These are phyloP conservation scores for Gallinago jamesoni DNA, from an alignment of 2,113 vertebrate genomes.

Conservation along the genomic window DNA sequence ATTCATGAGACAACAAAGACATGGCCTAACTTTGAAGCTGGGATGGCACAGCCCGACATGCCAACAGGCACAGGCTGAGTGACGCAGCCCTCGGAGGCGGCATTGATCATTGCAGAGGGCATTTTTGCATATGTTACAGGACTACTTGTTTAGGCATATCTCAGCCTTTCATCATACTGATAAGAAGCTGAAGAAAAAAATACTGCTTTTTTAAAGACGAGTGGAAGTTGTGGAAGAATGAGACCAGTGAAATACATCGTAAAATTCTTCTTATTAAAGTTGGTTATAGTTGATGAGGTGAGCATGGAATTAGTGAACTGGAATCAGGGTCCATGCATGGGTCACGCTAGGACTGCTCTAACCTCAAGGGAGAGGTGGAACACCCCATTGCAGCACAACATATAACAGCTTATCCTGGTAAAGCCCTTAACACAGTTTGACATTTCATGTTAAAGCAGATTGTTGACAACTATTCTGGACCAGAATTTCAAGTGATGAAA, in stretches of 20 bases:
- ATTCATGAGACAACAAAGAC: background rate
- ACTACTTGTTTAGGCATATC: background rate
- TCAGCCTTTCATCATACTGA: background rate
- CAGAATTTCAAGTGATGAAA: background rate
- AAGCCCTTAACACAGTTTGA: background rate
- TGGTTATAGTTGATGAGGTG: rapidly evolving
- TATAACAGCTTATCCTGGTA: background rate
- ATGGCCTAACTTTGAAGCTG: background rate
- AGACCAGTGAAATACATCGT: background rate
- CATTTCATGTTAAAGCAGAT: background rate
- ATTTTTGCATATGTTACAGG: background rate
- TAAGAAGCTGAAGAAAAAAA: background rate
- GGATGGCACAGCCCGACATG: background rate
- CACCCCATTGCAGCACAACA: rapidly evolving
- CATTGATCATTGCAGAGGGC: background rate
- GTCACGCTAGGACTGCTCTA: background rate
- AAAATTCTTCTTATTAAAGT: background rate
- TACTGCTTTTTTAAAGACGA: background rate
- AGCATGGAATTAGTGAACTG: background rate
- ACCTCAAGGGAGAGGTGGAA: background rate
- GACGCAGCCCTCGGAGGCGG: background rate
- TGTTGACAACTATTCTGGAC: background rate
- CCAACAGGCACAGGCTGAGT: background rate
- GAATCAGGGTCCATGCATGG: rapidly evolving
- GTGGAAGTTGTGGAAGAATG: background rate